phyloP scores from a whole-genome alignment of 2,888 invertebrate genomes.

The Agrotis ipsilon region DNA sequence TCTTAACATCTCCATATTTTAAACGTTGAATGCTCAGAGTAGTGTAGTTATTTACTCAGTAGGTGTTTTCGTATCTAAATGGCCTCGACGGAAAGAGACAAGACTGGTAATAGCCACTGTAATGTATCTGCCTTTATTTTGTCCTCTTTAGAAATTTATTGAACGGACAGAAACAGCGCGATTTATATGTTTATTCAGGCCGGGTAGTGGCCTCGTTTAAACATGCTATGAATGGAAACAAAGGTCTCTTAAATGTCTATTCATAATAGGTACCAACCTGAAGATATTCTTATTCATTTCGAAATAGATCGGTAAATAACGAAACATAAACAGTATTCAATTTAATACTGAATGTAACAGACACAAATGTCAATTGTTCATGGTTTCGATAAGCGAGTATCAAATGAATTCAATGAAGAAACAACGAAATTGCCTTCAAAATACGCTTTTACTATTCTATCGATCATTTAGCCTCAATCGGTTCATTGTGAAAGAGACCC shows the following conservation, averaged over 20 bases:
- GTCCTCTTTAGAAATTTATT: conserved; percentile 76
- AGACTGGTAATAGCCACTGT: conserved; percentile 57
- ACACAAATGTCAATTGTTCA: conserved; percentile 43
- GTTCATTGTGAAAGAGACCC: conserved; percentile 59
- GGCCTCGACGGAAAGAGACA: conserved; percentile 41
- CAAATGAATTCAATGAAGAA: conserved; percentile 34
- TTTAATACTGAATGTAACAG: conserved; percentile 45
- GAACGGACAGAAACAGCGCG: conserved; percentile 71
- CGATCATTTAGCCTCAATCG: conserved; percentile 54
- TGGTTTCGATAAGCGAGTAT: conserved; percentile 31
- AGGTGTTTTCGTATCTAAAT: conserved; percentile 64
- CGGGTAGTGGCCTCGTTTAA: conserved; percentile 67
- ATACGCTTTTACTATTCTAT: conserved; percentile 55
- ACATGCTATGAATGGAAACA: conserved; percentile 73
- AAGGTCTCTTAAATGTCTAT: conserved; percentile 60
- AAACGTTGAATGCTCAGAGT: conserved; percentile 42
- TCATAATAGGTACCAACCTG: conserved; percentile 40
- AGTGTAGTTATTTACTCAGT: conserved; percentile 49
- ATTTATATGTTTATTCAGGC: conserved; percentile 78
- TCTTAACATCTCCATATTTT: conserved; percentile 36
- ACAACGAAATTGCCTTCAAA: conserved; percentile 50
- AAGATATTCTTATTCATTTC: conserved; percentile 51
- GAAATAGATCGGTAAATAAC: conserved; percentile 45
- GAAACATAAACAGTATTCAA: conserved; percentile 39
- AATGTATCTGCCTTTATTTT: conserved; percentile 71